A percentile compares a stretch with the other conserved stretches of the same genome.
phyloP scores from a whole-genome alignment of 1,140 invertebrate genomes.

The Triops longicaudatus region DNA sequence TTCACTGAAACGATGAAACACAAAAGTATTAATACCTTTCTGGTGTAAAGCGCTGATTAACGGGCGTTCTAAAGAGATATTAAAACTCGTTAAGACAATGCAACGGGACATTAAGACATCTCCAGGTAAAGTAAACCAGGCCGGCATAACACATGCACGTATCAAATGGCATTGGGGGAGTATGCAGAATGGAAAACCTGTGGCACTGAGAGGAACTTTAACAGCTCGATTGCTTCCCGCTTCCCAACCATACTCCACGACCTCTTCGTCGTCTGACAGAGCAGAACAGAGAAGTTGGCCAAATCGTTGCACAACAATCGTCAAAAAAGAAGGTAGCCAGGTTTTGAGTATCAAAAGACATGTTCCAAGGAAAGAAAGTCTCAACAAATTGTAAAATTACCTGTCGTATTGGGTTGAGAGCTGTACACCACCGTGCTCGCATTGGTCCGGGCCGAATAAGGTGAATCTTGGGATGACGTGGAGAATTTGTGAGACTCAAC shows the following conservation, averaged over 20 bases:
- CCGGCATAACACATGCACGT: background rate
- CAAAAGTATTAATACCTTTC: background rate
- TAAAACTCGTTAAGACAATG: background rate
- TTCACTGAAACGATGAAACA: constrained; percentile 28
- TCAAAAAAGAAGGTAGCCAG: background rate
- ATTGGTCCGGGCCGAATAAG: constrained; percentile 56
- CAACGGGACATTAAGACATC: background rate
- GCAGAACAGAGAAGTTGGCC: background rate
- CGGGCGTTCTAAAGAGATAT: too few species aligned
- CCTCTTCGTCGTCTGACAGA: background rate
- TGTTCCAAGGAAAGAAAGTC: background rate
- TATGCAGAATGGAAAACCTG: background rate
- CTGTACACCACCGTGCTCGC: constrained; percentile 76
- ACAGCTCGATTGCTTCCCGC: constrained; percentile 22
- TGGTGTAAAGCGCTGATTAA: too few species aligned
- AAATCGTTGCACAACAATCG: background rate
- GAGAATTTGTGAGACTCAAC: background rate
- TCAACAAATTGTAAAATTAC: constrained; percentile 18
- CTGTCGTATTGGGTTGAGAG: constrained; percentile 42
- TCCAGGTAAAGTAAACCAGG: background rate
- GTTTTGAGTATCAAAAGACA: background rate
- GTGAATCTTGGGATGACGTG: constrained; percentile 44
- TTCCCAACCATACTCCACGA: constrained; percentile 19
- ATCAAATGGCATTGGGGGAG: background rate
- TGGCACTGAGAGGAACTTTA: background rate